Conservation (phyloP, 2,797 vertebrate species). For the Hydrolagus colliei region DNA sequence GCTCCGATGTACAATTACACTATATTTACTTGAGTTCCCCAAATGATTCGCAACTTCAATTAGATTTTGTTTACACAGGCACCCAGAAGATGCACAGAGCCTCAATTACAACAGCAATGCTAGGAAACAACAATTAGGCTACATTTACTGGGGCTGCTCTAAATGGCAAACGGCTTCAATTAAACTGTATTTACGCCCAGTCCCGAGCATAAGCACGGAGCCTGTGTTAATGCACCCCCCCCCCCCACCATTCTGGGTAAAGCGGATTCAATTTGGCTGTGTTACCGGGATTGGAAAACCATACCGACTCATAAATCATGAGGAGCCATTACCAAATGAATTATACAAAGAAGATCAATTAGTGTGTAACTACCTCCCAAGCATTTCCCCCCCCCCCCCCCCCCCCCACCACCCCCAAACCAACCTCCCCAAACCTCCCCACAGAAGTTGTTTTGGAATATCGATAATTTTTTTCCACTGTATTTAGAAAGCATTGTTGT, state of each 20-base stretch:
- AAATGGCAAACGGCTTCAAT: no score
- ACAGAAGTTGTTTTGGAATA: not conserved
- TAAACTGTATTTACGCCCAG: no score
- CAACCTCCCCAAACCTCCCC: not conserved
- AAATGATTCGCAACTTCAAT: conserved; percentile 12
- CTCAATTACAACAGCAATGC: not conserved
- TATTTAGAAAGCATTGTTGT: no score
- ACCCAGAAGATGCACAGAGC: not conserved
- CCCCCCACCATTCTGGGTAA: not conserved
- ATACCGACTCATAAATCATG: not conserved
- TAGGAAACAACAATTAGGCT: no score
- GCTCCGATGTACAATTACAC: not conserved
- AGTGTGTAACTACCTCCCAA: no score
- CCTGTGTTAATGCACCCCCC: conserved; percentile 13
- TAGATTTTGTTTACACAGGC: conserved; percentile 9
- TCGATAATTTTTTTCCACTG: not conserved
- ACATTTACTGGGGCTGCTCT: no score
- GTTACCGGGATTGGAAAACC: not conserved
- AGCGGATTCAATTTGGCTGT: not conserved
- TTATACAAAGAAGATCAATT: no score
- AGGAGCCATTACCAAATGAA: not conserved
- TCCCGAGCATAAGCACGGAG: not conserved
- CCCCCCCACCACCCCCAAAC: no score
- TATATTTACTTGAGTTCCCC: not conserved
- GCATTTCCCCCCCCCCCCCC: no score